Base-by-base conservation (phyloP, 2,888 invertebrate species). In the Noctua pronuba region DNA sequence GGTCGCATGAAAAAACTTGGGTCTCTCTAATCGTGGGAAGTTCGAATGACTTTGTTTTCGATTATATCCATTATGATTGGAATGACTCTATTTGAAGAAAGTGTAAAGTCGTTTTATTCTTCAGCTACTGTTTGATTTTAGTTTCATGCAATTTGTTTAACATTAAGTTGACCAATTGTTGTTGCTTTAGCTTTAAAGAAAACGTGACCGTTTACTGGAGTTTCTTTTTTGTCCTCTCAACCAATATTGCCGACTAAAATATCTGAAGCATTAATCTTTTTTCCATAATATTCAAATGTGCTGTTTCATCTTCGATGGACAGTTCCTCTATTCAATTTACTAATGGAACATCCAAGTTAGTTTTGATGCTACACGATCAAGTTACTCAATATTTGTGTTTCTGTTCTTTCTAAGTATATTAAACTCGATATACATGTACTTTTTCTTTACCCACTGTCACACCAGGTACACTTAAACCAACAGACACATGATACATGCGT, bases 21-120 rank as follows among this genome's bases (percentile, higher is more conserved):
- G 83, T 80, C 74, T 82, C 68, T 77, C 80, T 91, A 92, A 91
- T 90, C 94, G 95, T 95, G 95, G 93, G 95, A 95, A 94, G 89
- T 88, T 88, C 79, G 79, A 87, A 88, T 86, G 83, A 88, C 89
- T 92, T 89, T 87, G 88, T 90, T 92, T 80, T 91, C 88, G 89
- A 91, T 88, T 82, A 83, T 81, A 79, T 90, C 90, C 91, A 92
- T 94, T 93, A 93, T 92, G 87, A 90, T 87, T 72, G 77, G 86
- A 92, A 95, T 92, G 92, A 92, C 94, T 94, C 89, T 91, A 94
- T 95, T 88, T 86, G 84, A 82, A 75, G 77, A 80, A 79, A 81
- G 81, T 86, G 83, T 85, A 49, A 79, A 79, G 74, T 77, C 73
- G 74, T 83, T 86, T 82, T 80, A 69, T 85, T 84, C 46, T 75